Evolutionary conservation across 2,113 vertebrate species (phyloP).

Genomic region (Propithecus coquereli): DNA sequence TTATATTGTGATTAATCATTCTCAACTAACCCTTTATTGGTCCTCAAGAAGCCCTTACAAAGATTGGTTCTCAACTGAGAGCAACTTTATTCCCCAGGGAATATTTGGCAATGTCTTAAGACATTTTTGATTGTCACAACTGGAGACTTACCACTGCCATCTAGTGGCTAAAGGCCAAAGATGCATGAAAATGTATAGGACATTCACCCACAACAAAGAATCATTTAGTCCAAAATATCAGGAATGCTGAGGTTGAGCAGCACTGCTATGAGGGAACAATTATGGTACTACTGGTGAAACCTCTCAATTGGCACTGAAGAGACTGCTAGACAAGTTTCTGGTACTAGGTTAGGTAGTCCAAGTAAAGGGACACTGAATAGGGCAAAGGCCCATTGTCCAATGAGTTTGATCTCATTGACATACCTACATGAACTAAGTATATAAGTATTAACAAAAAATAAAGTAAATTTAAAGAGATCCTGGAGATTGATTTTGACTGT

Average conservation of each 20-base stretch:
- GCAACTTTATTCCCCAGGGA: fast-evolving
- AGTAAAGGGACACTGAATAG: not conserved
- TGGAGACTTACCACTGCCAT: not conserved
- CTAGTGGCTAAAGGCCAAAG: not conserved
- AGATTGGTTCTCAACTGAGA: not conserved
- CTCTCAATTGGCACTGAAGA: not conserved
- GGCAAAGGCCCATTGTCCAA: not conserved
- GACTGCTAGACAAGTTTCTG: not conserved
- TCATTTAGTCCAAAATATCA: not conserved
- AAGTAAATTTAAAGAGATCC: not conserved
- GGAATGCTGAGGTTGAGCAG: not conserved
- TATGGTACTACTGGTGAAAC: not conserved
- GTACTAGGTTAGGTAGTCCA: not conserved
- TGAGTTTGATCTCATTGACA: not conserved
- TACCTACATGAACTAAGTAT: not conserved
- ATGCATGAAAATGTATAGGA: not conserved
- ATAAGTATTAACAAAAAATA: not conserved
- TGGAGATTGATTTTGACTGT: not conserved
- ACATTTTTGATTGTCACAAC: not conserved
- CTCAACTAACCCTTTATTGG: not conserved
- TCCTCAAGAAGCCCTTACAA: not conserved
- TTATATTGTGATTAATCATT: not conserved
- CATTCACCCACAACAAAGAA: not conserved
- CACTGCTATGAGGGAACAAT: not conserved
- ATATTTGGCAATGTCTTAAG: not conserved